Evolutionary conservation across 64 coral and sea anemone species (phyloP), one percentile per base, ranked within the genome.

Genomic region (Anthopleura sola): DNA sequence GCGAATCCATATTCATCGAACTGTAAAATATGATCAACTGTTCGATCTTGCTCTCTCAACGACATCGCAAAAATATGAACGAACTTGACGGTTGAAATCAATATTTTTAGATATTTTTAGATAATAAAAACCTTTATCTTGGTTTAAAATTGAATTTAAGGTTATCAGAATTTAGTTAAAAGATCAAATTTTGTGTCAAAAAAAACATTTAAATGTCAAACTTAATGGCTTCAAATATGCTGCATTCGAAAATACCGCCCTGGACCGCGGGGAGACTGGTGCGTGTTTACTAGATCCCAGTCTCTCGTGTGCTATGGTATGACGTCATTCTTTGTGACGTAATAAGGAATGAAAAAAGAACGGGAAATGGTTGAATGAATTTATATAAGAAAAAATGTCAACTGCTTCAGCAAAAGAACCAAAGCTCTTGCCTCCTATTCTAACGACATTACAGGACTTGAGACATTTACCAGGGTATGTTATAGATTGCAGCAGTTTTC

Each of bases 1-100:
- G 89, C 89, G 86, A 91, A 91, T 3, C 89, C 89, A 53, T 75
- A 91, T 1, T 21, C 37, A 44, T 91, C 89, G 51, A 80, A 91
- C 18, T 24, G 78, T 23, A 78, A 82, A 44, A 86, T 21, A 32
- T 55, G 55, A 80, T 29, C 55, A 7, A 79, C 5, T 9, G 44
- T 48, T 23, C 76, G 23, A 44, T 44, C 40, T 44, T 44, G 40
- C 2, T 48, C 37, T 21, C 28, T 29, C n/a, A 71, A 32, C 26
- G 66, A 71, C 66, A 71, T 71, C 5, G 21, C n/a, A 26, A 34
- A 32, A 34, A 12, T 71, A 17, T 36, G 16, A 48, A 48, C 39
- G 3, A 46, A 24, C 4, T 81, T 46, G 34, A 29, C 77, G 33
- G 0, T 37, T n/a, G 15, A 38, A 79, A 36, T 10, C 20, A n/a